These are phyloP conservation scores for Cryptotis parvus DNA, from an alignment of 2,113 vertebrate species.

Conservation along the genomic window DNA sequence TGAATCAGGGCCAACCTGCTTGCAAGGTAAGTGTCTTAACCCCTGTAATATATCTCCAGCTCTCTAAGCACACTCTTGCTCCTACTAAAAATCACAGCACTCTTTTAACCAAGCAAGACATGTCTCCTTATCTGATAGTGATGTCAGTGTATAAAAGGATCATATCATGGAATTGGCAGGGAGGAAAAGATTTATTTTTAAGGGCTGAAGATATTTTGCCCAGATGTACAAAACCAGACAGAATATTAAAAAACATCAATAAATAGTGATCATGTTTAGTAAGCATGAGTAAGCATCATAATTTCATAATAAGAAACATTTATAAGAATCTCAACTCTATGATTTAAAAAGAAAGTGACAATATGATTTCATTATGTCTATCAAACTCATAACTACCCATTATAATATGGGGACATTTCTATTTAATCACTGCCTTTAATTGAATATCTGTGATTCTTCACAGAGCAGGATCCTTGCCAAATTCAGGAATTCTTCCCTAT, in stretches of 20 bases:
- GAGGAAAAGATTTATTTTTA: slow-evolving; percentile 67
- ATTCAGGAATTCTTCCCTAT: slow-evolving; percentile 56
- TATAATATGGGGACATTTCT: slow-evolving; percentile 4
- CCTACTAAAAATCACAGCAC: slow-evolving; percentile 52
- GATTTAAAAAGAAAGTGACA: slow-evolving; percentile 49
- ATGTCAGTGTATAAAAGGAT: slow-evolving; percentile 62
- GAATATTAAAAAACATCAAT: slow-evolving; percentile 61
- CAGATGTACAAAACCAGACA: slow-evolving; percentile 62
- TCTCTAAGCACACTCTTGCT: slow-evolving; percentile 52
- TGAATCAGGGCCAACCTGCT: too few relatives aligned
- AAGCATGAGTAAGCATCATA: slow-evolving; percentile 44
- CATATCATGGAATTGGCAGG: slow-evolving; percentile 49
- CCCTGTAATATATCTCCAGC: neutral
- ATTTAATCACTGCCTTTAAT: slow-evolving; percentile 43
- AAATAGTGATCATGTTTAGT: slow-evolving; percentile 58
- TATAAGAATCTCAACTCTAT: slow-evolving; percentile 43
- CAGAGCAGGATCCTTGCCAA: slow-evolving; percentile 71
- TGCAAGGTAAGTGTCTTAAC: neutral
- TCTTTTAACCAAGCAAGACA: slow-evolving; percentile 51
- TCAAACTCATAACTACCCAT: slow-evolving; percentile 44
- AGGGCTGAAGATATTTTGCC: slow-evolving; percentile 70
- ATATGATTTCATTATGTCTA: neutral
- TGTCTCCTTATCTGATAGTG: slow-evolving; percentile 33
- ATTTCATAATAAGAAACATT: slow-evolving; percentile 59
- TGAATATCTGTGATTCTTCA: slow-evolving; percentile 36